These are phyloP conservation scores for Microctonus brassicae DNA, from an alignment of 2,888 invertebrate genomes.

Conservation along the genomic window DNA sequence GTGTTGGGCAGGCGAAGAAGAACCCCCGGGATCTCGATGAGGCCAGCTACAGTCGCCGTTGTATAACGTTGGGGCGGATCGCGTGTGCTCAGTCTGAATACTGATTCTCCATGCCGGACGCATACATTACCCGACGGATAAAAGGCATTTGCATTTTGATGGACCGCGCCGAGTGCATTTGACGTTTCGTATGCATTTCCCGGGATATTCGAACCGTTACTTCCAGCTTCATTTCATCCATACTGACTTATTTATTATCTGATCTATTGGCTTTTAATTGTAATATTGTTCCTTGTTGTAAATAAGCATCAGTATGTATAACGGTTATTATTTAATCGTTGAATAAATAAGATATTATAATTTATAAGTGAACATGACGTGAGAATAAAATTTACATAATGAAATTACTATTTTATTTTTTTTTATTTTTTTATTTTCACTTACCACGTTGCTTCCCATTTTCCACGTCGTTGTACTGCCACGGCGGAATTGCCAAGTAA, in stretches of 20 bases:
- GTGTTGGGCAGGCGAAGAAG: slow-evolving; percentile 22
- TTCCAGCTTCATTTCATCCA: slow-evolving; percentile 3
- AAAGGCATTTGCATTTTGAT: slow-evolving; percentile 67
- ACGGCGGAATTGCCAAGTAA: not conserved
- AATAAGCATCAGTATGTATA: not conserved
- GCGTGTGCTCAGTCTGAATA: slow-evolving; percentile 60
- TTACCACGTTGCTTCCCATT: not conserved
- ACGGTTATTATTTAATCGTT: not conserved
- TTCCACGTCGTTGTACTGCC: not conserved
- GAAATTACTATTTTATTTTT: not conserved
- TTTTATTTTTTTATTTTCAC: not conserved
- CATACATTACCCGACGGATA: slow-evolving; percentile 64
- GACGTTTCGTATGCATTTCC: slow-evolving; percentile 64
- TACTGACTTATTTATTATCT: slow-evolving; percentile 43
- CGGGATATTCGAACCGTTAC: slow-evolving; percentile 16
- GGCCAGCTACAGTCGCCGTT: slow-evolving; percentile 36
- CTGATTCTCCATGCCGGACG: slow-evolving; percentile 61
- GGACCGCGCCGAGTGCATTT: slow-evolving; percentile 64
- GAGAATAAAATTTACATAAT: not conserved
- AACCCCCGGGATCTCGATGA: slow-evolving; percentile 23
- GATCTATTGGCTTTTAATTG: slow-evolving; percentile 53
- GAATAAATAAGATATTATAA: not conserved
- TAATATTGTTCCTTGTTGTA: not conserved
- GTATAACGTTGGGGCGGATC: slow-evolving; percentile 60
- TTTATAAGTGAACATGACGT: not conserved